Base-by-base conservation (phyloP, 2,113 vertebrate species). In the Terrapene triunguis region DNA sequence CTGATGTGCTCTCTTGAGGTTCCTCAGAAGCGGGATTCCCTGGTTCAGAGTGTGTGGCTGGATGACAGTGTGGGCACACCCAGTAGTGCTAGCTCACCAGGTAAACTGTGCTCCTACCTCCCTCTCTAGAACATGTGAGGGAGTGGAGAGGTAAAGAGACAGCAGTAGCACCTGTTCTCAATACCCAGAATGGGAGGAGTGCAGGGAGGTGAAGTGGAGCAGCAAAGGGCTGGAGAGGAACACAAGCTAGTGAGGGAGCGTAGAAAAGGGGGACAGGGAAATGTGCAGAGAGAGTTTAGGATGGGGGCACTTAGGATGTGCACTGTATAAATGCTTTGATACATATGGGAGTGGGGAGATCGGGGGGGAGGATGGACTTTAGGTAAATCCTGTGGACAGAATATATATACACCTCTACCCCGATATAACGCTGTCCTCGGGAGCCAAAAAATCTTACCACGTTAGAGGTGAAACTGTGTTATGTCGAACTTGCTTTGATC, bases 11-110 rank as follows among this genome's bases (percentile, higher is more conserved):
- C 96, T 96, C 84, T 93, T 84, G 93, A 95, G 93, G 95, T 95
- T 90, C 91, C 90, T 95, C 88, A 94, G 93, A 97, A 97, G 94
- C 96, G 93, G 88, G 96, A 98, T 84, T 94, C 95, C 72, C 0
- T 98, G 96, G 44, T 92, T 96, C 96, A 96, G 72, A 97, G 87
- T 90, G 84, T 96, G 55, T 97, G 97, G 94, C 89, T 97, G 93
- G 97, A 98, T 92, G 96, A 97, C 87, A 89, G 90, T 92, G 97
- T 94, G 96, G 96, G 96, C 91, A 98, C 95, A 88, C 95, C 96
- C 96, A 97, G 94, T 95, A 93, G 95, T 95, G 94, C 95, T 86
- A 97, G 96, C 74, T 97, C 94, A 94, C 94, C 97, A 97, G 96
- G 96, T 97, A 97, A 96, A 96, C 93, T 14, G 35, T 72, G 65